Evolutionary conservation across 2,113 vertebrate species (phyloP), one percentile per base, ranked within the genome.

Genomic region (Rhinogobius similis): DNA sequence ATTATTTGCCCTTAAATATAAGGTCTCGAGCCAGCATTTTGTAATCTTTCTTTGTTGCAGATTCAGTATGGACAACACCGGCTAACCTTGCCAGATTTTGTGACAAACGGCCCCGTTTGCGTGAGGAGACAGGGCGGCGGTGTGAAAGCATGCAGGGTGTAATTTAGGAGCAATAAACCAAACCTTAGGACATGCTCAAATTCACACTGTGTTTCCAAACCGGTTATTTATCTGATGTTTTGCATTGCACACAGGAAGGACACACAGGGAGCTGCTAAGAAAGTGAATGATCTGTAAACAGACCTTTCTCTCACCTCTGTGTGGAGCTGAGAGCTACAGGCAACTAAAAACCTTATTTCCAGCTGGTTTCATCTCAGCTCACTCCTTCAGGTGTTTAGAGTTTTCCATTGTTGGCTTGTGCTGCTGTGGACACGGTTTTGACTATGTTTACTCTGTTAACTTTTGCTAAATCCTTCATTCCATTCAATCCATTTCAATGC

Each of bases 131-230:
- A 38, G 29, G 27, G 4, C 29, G 58, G 58, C 10, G 10, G 20
- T 61, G 10, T 21, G 29, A 61, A 61, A 61, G 29, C 58, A 61
- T 36, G 58, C 20, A 61, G 29, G 58, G 7, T 61, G 58, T 36
- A 38, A 61, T 61, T 61, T 61, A 61, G 29, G 20, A n/a, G 29
- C 58, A 61, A 61, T 61, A 61, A 61, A 61, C 29, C 58, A 61
- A 61, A 61, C 58, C 58, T 61, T 21, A 61, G 58, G 58, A 38
- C 58, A 61, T 38, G 29, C 27, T 61, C 58, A 61, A 36, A 38
- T 36, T 61, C 58, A 36, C 27, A 18, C 58, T 61, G 58, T 61
- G 58, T 38, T 38, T 61, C 29, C 29, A 9, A 61, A 38, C 27
- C 32, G 20, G 10, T 16, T 20, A 61, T 61, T 61, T 61, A 38